Base-by-base conservation (phyloP, 1,140 invertebrate genomes). In the Papilio polyxenes region DNA sequence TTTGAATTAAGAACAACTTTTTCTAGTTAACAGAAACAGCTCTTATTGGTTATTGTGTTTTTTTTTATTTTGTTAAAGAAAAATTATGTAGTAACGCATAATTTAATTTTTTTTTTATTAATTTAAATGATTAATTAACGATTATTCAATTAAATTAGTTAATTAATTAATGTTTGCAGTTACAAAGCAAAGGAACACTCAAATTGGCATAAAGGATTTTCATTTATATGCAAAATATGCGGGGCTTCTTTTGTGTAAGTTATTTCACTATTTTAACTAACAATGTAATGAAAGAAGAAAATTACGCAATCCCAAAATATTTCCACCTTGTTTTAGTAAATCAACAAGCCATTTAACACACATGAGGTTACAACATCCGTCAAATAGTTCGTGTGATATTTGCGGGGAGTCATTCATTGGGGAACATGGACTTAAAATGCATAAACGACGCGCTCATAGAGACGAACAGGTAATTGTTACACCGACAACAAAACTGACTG, bases 281-380 rank as follows among this genome's bases (percentile, higher is more conserved):
- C 40, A 44, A 31, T 31, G 23, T 31, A 31, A 31, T 31, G 23
- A 2, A 31, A 31, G 23, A 31, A 31, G 23, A 31, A 31, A 31
- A 31, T 31, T 31, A 31, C 23, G 23, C 23, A 31, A 31, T 31
- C 23, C 40, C 7, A 44, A 44, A 44, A 44, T 44, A 44, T 44
- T 44, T 44, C 40, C 7, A 44, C 40, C 40, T 6, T 78, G 51
- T 62, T 65, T 7, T 75, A 89, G 87, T 9, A 88, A 87, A 65
- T 87, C 87, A 0, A 90, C 89, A 1, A 87, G 85, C 13, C 82
- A 87, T 11, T 82, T 90, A 10, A 89, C 88, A 0, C 89, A 90
- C 44, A 80, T 89, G n/a, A 80, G 89, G 0, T 81, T 88, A 20
- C 85, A 85, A 48, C 89, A 90, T 75, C 89, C 88, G 0, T 86